Evolutionary conservation across 2,113 vertebrate species (phyloP).

Genomic region (Isurus oxyrinchus): DNA sequence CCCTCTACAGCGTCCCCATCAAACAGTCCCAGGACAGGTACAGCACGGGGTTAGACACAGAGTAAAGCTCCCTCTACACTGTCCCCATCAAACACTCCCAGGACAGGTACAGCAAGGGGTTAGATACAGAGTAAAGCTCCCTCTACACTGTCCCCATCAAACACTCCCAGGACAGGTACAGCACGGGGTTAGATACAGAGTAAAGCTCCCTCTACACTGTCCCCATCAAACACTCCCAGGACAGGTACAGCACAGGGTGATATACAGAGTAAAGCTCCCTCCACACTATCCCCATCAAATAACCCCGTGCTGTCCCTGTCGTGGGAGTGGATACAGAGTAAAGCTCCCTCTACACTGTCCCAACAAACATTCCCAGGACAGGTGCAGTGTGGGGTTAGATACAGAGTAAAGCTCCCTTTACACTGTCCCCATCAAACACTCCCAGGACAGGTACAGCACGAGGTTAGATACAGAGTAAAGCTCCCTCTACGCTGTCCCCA

Average conservation of each 20-base stretch:
- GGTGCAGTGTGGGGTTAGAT: background rate
- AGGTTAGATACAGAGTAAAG: background rate
- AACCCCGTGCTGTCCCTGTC: too few relatives aligned
- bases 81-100: background rate
- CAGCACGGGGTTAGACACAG: background rate
- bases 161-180: background rate
- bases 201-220: background rate
- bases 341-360: background rate
- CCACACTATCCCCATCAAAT: too few relatives aligned
- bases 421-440: background rate
- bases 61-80: background rate
- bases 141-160: too few relatives aligned
- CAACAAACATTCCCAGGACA: background rate
- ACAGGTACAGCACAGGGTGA: background rate
- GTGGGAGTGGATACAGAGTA: too few relatives aligned
- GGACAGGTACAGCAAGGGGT: background rate
- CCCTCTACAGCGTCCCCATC: too few relatives aligned
- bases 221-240: background rate
- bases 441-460: background rate
- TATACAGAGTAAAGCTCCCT: too few relatives aligned
- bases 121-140: background rate
- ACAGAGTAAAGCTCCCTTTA: too few relatives aligned
- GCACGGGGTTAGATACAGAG: background rate
- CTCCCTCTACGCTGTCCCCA: background rate
- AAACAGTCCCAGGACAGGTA: background rate